Evolutionary conservation across 2,797 vertebrate species (phyloP).

Genomic region (Xyrichtys novacula): DNA sequence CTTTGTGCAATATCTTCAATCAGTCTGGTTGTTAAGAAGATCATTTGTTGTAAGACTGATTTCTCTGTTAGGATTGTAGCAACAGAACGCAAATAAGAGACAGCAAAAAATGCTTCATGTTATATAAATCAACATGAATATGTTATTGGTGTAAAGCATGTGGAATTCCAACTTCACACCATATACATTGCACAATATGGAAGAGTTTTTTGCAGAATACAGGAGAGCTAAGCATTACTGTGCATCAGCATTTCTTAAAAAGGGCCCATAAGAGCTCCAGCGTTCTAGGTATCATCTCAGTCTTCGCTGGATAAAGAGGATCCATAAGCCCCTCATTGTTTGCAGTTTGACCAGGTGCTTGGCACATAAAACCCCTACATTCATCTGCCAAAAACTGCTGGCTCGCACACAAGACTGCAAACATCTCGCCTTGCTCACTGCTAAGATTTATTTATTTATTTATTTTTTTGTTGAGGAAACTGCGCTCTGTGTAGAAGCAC

Average conservation of each 20-base stretch:
- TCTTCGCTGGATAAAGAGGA: constrained; percentile 80
- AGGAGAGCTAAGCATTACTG: constrained; percentile 67
- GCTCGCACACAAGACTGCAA: constrained; percentile 78
- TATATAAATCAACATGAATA: constrained; percentile 23
- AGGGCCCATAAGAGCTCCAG: constrained; percentile 73
- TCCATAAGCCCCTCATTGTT: constrained; percentile 86
- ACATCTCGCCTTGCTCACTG: constrained; percentile 76
- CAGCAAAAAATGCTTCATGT: background rate
- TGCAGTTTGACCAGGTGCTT: constrained; percentile 88
- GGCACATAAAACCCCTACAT: constrained; percentile 77
- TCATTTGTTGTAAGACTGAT: background rate
- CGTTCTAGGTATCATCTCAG: constrained; percentile 78
- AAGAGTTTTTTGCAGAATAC: constrained; percentile 38
- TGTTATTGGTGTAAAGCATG: constrained; percentile 28
- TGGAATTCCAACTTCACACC: constrained; percentile 5
- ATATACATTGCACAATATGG: constrained; percentile 22
- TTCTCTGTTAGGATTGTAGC: constrained; percentile 23
- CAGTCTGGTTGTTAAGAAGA: constrained; percentile 2
- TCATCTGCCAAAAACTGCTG: constrained; percentile 82
- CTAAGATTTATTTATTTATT: no score
- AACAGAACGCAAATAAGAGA: background rate
- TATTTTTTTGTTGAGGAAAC: constrained; percentile 40
- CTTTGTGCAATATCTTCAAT: constrained; percentile 4
- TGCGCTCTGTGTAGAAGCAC: constrained; percentile 32
- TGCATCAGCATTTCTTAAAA: constrained; percentile 77